Percentiles rank a stretch among this genome's conserved stretches.
These are phyloP conservation scores for Chrysotoxum bicinctum DNA, from an alignment of 2,888 invertebrate species.

Conservation along the genomic window DNA sequence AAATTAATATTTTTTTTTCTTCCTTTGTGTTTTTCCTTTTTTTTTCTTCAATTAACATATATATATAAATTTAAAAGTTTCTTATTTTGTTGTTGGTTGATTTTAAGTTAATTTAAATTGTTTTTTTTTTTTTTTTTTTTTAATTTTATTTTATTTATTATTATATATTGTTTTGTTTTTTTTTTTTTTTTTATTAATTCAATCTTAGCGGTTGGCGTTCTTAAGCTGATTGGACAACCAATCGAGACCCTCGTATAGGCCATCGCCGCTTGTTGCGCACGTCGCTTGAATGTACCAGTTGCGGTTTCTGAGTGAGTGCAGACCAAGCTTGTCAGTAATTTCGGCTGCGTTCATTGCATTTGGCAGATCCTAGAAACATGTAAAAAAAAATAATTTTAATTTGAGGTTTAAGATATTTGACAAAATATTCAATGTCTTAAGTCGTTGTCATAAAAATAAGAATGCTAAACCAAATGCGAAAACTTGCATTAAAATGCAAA, in stretches of 20 bases:
- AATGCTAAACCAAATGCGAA: too few species aligned
- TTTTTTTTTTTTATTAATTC: constrained; percentile 75
- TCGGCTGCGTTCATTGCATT: constrained; percentile 99
- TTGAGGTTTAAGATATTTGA: too few species aligned
- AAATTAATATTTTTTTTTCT: constrained; percentile 42
- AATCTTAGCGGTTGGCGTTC: constrained; percentile 96
- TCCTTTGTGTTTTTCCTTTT: constrained; percentile 70
- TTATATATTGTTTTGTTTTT: constrained; percentile 70
- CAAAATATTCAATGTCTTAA: too few species aligned
- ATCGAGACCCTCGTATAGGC: constrained; percentile 99
- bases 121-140: constrained; percentile 39
- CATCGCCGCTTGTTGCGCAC: constrained; percentile 99
- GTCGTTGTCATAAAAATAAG: too few species aligned
- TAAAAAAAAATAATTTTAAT: constrained; percentile 30
- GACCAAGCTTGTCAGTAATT: constrained; percentile 99
- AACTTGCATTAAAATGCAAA: too few species aligned
- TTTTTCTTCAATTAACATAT: constrained; percentile 73
- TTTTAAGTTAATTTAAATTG: constrained; percentile 72
- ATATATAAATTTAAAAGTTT: constrained; percentile 75
- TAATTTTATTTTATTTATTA: constrained; percentile 76
- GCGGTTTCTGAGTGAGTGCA: constrained; percentile 98
- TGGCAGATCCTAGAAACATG: constrained; percentile 92
- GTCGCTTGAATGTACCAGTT: constrained; percentile 99
- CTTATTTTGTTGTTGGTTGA: constrained; percentile 74
- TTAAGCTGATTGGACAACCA: constrained; percentile 99